Evolutionary conservation across 2,113 vertebrate genomes (phyloP).

Genomic region (Apodemus sylvaticus): DNA sequence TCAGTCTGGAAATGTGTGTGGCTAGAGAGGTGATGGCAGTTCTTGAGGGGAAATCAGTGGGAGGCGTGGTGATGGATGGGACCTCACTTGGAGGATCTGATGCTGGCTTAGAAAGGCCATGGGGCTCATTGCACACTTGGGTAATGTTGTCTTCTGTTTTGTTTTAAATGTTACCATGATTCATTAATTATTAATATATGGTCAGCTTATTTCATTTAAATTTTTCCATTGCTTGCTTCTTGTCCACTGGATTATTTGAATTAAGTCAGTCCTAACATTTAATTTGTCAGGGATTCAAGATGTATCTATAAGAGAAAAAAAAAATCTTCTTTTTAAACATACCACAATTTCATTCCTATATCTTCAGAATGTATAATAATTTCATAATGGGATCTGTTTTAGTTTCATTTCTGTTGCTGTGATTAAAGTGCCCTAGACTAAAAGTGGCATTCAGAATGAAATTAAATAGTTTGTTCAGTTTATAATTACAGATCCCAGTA

Average conservation of each 20-base stretch:
- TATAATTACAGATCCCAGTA: background rate
- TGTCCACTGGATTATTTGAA: background rate
- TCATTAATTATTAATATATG: background rate
- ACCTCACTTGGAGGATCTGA: background rate
- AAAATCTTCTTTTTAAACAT: background rate
- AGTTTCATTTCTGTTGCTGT: background rate
- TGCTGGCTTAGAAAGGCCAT: background rate
- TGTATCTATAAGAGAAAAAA: background rate
- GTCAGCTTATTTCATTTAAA: background rate
- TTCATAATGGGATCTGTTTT: background rate
- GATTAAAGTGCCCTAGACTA: background rate
- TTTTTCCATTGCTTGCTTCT: background rate
- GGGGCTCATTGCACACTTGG: background rate
- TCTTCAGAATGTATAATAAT: background rate
- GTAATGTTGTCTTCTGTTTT: background rate
- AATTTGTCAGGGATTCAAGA: background rate
- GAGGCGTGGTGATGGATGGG: rapidly evolving
- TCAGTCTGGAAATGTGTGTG: background rate
- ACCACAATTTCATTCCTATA: background rate
- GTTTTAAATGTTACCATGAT: background rate
- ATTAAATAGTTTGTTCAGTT: background rate
- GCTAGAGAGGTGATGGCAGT: no score
- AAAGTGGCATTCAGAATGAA: background rate
- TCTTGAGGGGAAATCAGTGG: background rate
- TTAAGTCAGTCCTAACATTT: background rate